A percentile compares a stretch with the other conserved stretches of the same genome.
Conservation (phyloP, 2,888 invertebrate species). For the Icerya purchasi region DNA sequence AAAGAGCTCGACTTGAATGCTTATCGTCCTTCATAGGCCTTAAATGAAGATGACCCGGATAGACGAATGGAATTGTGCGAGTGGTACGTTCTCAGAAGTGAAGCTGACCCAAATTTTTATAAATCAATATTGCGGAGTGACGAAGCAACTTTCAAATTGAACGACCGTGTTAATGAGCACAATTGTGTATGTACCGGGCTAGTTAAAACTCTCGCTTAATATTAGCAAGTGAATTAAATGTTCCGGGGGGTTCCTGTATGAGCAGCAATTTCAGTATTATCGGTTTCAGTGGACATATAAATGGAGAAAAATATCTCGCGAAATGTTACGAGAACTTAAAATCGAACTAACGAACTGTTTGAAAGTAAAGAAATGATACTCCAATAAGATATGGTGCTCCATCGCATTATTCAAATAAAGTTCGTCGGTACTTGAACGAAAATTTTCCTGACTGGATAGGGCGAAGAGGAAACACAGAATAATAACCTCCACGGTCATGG, state of each 20-base stretch:
- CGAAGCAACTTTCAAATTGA: not conserved
- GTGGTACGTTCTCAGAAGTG: not conserved
- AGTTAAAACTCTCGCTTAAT: not conserved
- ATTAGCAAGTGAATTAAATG: not conserved
- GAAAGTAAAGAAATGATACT: not conserved
- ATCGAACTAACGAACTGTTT: not conserved
- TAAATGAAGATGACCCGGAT: not conserved
- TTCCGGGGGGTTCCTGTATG: not conserved
- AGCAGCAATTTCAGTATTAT: not conserved
- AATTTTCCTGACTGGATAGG: not conserved
- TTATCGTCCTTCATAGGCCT: not conserved
- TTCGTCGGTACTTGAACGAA: not conserved
- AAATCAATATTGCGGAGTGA: not conserved
- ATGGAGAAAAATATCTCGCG: not conserved
- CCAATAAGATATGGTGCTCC: not conserved
- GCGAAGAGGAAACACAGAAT: not conserved
- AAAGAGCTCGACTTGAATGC: not conserved
- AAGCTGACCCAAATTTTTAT: not conserved
- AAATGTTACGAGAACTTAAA: not conserved
- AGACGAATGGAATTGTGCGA: not conserved
- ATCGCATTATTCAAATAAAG: not conserved
- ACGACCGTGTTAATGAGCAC: not conserved
- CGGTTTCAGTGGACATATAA: not conserved
- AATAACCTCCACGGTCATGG: too few relatives aligned
- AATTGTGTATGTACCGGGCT: not conserved